Evolutionary conservation across 2,113 vertebrate genomes (phyloP), one percentile per base, ranked within the genome.

Genomic region (Epinephelus cyanopodus): DNA sequence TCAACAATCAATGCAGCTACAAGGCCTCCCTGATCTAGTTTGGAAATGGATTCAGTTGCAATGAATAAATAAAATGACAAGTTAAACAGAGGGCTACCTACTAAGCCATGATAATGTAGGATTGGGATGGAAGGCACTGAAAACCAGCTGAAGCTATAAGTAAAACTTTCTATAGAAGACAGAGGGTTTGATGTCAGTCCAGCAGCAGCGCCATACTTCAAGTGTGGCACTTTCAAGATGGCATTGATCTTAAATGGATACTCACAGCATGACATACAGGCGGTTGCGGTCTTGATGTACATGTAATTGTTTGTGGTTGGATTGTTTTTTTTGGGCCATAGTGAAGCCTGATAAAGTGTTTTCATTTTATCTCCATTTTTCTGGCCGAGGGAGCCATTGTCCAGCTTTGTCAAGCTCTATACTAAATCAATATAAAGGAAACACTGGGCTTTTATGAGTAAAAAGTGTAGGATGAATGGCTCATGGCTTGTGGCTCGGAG

Each of bases 351-450:
- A 45, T 15, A 5, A 57, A 64, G 50, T 23, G 37, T 69, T 77
- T 65, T 79, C 15, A 47, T 84, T 81, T 60, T 5, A 73, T 72
- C 12, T 57, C 39, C 12, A 54, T 73, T 60, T 58, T 62, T 70
- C 25, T 54, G 27, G 27, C 60, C 6, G 60, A 71, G 64, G 58
- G 39, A 86, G 48, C 60, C 56, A 29, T 63, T 83, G 50, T n/a
- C 29, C 17, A 45, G 67, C 23, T 52, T 33, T 61, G 62, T 61
- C 62, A 58, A n/a, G 4, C 17, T 52, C 33, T n/a, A 23, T 5
- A 15, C 21, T 42, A 10, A 60, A 85, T 72, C 52, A 64, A 67
- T 64, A 74, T 6, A 74, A 70, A 77, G 62, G 58, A 60, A 82
- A 75, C 23, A 68, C 7, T 42, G 52, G 5, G 14, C 12, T 50